These are phyloP conservation scores for Callinectes sapidus DNA, from an alignment of 2,888 invertebrate genomes.

Conservation along the genomic window DNA sequence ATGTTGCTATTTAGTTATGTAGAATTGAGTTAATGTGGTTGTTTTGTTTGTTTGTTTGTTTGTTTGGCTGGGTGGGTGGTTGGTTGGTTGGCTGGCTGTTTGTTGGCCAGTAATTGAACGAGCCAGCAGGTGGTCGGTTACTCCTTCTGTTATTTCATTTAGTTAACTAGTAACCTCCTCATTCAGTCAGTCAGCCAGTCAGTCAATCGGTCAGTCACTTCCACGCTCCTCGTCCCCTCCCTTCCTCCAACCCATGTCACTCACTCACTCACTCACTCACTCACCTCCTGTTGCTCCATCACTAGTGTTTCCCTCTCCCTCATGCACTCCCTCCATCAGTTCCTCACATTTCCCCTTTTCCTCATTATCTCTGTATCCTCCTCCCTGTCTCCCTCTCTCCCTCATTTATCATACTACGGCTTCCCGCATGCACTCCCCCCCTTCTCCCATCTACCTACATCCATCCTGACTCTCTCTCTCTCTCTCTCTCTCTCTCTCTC, in stretches of 20 bases:
- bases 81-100: no score
- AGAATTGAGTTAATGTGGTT: background rate
- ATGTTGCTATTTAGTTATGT: background rate
- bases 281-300: background rate
- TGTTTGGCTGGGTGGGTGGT: no score
- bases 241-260: background rate
- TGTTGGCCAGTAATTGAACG: no score
- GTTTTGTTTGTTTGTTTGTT: no score
- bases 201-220: background rate
- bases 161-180: background rate
- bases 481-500: background rate
- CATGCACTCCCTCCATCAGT: background rate
- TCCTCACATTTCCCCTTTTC: background rate
- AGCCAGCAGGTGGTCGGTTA: no score
- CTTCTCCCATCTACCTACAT: background rate
- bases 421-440: background rate
- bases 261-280: background rate
- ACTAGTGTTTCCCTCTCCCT: background rate
- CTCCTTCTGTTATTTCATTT: no score
- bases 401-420: background rate
- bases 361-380: constrained; percentile 37
- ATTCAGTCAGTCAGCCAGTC: background rate
- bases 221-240: background rate
- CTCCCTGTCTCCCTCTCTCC: background rate
- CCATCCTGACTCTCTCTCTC: background rate